Percentiles rank a stretch among this genome's conserved stretches.
Evolutionary conservation across 2,888 invertebrate species (phyloP).

Genomic region (Drosophila meridionalis): DNA sequence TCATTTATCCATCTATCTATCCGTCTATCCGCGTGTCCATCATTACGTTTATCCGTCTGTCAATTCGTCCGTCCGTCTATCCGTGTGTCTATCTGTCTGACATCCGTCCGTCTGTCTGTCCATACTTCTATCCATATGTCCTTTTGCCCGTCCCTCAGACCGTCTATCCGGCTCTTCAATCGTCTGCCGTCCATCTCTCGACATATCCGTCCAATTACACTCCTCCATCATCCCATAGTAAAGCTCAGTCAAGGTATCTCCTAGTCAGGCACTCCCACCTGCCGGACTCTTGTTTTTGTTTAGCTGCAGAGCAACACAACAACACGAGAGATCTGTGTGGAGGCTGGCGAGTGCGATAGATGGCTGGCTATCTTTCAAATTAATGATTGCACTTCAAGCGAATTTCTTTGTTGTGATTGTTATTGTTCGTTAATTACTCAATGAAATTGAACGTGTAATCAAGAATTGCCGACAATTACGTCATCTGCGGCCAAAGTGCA

Average conservation of each 20-base stretch:
- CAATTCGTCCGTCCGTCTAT: neutral
- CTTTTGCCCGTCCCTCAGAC: too few relatives aligned
- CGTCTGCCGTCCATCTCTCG: too few relatives aligned
- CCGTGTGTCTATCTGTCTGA: neutral
- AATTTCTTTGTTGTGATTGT: slow-evolving; percentile 35
- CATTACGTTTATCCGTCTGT: too few relatives aligned
- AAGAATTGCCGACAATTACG: slow-evolving; percentile 35
- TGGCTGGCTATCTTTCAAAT: neutral
- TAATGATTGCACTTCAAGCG: slow-evolving; percentile 5
- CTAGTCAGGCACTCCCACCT: neutral
- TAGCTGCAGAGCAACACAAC: neutral
- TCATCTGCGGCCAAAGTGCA: slow-evolving; percentile 44
- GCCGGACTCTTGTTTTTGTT: neutral
- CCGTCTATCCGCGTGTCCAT: neutral
- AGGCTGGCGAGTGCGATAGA: neutral
- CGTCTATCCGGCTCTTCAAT: too few relatives aligned
- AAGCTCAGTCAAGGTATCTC: neutral
- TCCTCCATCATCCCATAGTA: neutral
- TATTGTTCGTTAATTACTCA: slow-evolving; percentile 23
- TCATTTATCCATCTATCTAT: too few relatives aligned
- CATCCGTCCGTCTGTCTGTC: too few relatives aligned
- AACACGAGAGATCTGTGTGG: neutral
- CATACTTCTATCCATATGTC: neutral
- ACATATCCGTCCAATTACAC: too few relatives aligned
- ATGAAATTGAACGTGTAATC: slow-evolving; percentile 23